Evolutionary conservation across 35 echinoderm and acorn worm genomes (phyloP), one percentile per base, ranked within the genome.

Genomic region (Apostichopus japonicus): DNA sequence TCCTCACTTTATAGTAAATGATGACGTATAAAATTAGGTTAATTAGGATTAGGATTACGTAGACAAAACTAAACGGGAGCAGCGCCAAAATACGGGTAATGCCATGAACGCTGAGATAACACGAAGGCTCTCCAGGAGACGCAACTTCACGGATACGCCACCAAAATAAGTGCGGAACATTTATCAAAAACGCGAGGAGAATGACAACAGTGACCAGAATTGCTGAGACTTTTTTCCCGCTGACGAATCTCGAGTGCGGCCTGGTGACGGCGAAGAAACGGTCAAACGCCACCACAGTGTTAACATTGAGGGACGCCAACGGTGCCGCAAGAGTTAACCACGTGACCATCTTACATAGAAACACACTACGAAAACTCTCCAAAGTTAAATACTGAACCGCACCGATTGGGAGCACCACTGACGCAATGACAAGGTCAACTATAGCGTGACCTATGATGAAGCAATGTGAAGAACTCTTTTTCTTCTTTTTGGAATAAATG

Each of bases 381-480:
- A 71, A 65, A 65, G 56, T 87, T 9, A 87, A 56, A 55, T 11
- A 87, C 21, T 87, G 57, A 22, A 16, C 63, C 1, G 56, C 56
- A n/a, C 53, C 86, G 24, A 67, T 19, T 23, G 86, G 86, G 7
- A 87, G 17, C 19, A 87, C 86, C 53, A 87, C 58, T 10, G 57
- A 27, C 23, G 19, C 24, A 9, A 87, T 87, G 10, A 87, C 23
- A 2, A 87, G 86, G 51, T 87, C 86, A 19, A 87, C 63, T 27
- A 71, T 57, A 5, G 86, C 86, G 57, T 65, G 86, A n/a, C 86
- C 86, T 13, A 87, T 87, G 86, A 87, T 87, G 56, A 87, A 87
- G 8, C 23, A 8, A 87, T 87, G 86, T 62, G 86, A 87, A 0
- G 86, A 55, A 19, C 11, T 87, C 56, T 23, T 87, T 8, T 21